Conservation (phyloP, 2,888 invertebrate species). For the Malthinus flaveolus region DNA sequence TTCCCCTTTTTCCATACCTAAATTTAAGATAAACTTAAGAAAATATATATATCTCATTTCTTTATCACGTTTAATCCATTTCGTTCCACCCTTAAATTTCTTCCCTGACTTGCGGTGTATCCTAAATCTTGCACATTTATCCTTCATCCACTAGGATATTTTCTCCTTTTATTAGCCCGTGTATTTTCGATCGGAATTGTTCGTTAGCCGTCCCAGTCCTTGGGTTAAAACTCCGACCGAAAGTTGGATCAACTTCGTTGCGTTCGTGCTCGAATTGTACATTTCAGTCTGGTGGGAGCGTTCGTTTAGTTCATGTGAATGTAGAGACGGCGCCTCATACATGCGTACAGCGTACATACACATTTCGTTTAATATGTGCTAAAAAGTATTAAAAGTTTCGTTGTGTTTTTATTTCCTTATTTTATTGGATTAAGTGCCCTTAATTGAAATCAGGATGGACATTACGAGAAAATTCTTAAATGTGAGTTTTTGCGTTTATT, state of each 20-base stretch:
- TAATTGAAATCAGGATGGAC: neutral
- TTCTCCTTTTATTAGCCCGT: conserved; percentile 27
- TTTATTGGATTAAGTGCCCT: conserved; percentile 26
- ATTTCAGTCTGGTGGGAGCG: conserved; percentile 33
- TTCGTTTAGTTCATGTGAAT: conserved; percentile 35
- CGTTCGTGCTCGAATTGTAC: conserved; percentile 9
- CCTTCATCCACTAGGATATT: conserved; percentile 24
- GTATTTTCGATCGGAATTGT: conserved; percentile 24
- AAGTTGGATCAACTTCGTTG: conserved; percentile 13
- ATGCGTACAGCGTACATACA: conserved; percentile 24
- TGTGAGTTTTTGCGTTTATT: conserved; percentile 5
- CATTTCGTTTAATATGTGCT: conserved; percentile 23
- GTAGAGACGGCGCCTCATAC: conserved; percentile 34
- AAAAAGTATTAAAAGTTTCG: conserved; percentile 11
- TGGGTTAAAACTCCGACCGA: conserved; percentile 13
- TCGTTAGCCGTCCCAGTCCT: conserved; percentile 21
- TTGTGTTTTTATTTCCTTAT: conserved; percentile 15
- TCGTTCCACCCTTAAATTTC: conserved; percentile 19
- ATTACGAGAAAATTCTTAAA: neutral
- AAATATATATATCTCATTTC: neutral
- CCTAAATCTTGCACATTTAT: conserved; percentile 26
- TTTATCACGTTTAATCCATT: conserved; percentile 12
- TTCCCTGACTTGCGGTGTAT: conserved; percentile 19
- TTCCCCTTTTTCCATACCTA: neutral
- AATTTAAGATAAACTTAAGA: conserved; percentile 1